Conservation (phyloP, 2,113 vertebrate species). For the Chelonoidis abingdonii region DNA sequence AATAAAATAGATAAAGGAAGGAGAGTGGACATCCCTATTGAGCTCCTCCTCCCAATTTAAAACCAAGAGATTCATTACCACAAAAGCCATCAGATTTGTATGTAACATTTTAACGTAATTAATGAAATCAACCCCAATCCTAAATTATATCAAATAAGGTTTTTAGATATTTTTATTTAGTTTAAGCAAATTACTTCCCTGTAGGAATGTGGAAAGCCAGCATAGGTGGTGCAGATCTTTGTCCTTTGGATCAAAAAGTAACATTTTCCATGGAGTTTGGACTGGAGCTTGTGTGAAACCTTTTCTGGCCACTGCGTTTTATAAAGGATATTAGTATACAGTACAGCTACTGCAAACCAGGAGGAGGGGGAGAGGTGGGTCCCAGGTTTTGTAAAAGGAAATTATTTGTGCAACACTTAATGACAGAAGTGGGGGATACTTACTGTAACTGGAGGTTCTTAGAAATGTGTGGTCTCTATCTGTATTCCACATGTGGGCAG, state of each 20-base stretch:
- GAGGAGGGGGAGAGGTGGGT: not conserved
- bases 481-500: too few species aligned
- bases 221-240: not conserved
- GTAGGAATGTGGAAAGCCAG: not conserved
- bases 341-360: fast-evolving
- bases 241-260: not conserved
- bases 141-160: not conserved
- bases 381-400: not conserved
- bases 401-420: not conserved
- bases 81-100: not conserved
- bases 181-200: not conserved
- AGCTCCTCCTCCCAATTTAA: not conserved
- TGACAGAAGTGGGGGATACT: not conserved
- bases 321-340: not conserved
- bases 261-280: not conserved
- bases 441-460: too few species aligned
- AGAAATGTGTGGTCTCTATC: too few species aligned
- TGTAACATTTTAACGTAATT: not conserved
- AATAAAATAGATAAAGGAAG: fast-evolving
- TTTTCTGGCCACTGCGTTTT: not conserved
- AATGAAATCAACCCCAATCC: not conserved
- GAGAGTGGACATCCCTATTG: not conserved
- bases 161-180: not conserved
- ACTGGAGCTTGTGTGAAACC: not conserved
- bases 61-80: not conserved